Base-by-base conservation (phyloP, 2,797 vertebrate genomes). In the Malacoctenus gilli region DNA sequence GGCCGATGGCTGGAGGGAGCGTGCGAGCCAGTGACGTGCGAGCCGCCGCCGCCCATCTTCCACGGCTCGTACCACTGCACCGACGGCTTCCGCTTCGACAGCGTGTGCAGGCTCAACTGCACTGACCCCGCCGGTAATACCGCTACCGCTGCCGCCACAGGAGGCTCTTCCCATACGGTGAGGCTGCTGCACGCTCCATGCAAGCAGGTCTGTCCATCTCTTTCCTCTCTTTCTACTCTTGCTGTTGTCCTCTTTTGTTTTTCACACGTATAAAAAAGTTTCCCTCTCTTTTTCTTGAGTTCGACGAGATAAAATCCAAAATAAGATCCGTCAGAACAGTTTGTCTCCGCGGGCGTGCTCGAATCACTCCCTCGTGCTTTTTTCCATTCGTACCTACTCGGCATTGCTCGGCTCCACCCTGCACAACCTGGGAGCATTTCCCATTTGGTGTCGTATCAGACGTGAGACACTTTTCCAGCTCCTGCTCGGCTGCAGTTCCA, bases 51-150 rank as follows among this genome's bases (percentile, higher is more conserved):
- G 1, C 85, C 93, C 13, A 95, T 96, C 68, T 98, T 98, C 83
- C 94, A 96, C 0, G 97, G 94, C 40, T 91, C 96, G 35, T 99
- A 96, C 85, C 93, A 95, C 75, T 99, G 97, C 68, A 96, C 93
- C 0, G 93, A 95, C 0, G 95, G 93, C 72, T 98, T 99, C 87
- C 93, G 88, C 82, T 98, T 96, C 68, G 96, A 97, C 89, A 99
- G 97, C 0, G 91, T 94, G 75, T 99, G 97, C 83, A 88, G 90
- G 67, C 93, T 99, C 72, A 94, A 93, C 81, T 99, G 97, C 1
- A 87, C 94, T 16, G 91, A 93, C 20, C 69, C 85, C 61, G 83
- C 91, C 56, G 79, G 94, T 94, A 88, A 80, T 59, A 65, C 72
- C 28, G 73, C 83, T 68, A 39, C 57, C 59, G 8, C 57, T 57